Evolutionary conservation across 1,140 invertebrate species (phyloP).

Genomic region (Hylaeus anthracinus): DNA sequence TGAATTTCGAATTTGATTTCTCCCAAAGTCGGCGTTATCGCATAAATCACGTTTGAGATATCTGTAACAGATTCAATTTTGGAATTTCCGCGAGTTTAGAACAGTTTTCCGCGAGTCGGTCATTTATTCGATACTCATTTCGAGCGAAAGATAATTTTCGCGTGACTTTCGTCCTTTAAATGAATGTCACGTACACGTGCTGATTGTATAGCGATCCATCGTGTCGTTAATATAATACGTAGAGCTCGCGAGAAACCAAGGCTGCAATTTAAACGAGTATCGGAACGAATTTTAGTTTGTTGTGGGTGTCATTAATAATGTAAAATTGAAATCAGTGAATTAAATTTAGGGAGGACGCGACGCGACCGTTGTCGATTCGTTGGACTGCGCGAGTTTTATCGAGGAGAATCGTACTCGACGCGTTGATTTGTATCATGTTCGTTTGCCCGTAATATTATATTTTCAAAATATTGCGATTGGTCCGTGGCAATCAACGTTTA

Average conservation of each 20-base stretch:
- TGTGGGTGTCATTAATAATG: conserved; percentile 30
- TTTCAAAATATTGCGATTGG: conserved; percentile 26
- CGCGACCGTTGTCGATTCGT: not conserved
- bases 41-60: no score
- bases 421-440: conserved; percentile 33
- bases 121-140: not conserved
- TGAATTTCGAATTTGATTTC: no score
- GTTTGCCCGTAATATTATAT: conserved; percentile 37
- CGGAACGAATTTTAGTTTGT: not conserved
- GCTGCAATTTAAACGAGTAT: no score
- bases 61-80: no score
- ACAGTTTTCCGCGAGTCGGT: not conserved
- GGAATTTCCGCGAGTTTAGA: no score
- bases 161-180: conserved; percentile 5
- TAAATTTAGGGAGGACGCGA: conserved; percentile 4
- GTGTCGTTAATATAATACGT: conserved; percentile 24
- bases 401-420: conserved; percentile 22
- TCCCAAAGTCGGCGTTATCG: no score
- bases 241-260: no score
- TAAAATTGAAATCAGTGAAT: conserved; percentile 41
- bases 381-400: conserved; percentile 27
- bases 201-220: conserved; percentile 7
- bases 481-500: not conserved
- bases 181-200: conserved; percentile 34
- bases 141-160: conserved; percentile 14